A percentile compares a stretch with the other conserved stretches of the same genome.
phyloP scores from a whole-genome alignment of 2,113 vertebrate genomes.

The Odontesthes bonariensis region DNA sequence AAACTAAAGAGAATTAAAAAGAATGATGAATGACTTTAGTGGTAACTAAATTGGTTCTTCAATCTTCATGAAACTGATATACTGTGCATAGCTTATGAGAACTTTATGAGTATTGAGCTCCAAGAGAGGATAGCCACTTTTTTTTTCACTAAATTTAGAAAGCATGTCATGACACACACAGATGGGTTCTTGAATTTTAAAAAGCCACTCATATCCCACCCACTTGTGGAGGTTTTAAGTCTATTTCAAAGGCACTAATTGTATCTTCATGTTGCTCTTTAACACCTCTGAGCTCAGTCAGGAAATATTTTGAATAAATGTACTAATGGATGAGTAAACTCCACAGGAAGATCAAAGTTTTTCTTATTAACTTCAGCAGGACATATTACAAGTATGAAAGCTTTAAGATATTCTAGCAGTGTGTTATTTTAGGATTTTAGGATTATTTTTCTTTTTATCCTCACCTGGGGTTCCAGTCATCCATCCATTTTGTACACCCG shows the following conservation, averaged over 20 bases:
- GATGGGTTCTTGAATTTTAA: neutral
- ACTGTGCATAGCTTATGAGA: neutral
- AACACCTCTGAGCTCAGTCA: conserved; percentile 9
- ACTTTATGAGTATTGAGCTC: neutral
- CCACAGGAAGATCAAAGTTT: neutral
- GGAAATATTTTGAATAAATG: neutral
- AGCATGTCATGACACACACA: neutral
- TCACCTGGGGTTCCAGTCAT: no score
- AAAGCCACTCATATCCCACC: neutral
- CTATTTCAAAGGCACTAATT: conserved; percentile 19
- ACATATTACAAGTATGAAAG: no score
- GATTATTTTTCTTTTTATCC: no score
- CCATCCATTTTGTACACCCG: no score
- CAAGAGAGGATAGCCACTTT: neutral
- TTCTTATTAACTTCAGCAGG: no score
- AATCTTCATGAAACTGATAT: conserved; percentile 3
- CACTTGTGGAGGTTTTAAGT: neutral
- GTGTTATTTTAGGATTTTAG: no score
- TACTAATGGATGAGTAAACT: neutral
- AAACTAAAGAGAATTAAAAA: conserved; percentile 12
- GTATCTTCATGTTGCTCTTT: neutral
- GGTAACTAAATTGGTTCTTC: conserved; percentile 15
- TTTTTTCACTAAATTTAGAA: conserved; percentile 4
- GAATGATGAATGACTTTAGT: conserved; percentile 18
- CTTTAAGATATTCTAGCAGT: no score